Evolutionary conservation across 2,113 vertebrate species (phyloP).

Genomic region (Tapirus terrestris): DNA sequence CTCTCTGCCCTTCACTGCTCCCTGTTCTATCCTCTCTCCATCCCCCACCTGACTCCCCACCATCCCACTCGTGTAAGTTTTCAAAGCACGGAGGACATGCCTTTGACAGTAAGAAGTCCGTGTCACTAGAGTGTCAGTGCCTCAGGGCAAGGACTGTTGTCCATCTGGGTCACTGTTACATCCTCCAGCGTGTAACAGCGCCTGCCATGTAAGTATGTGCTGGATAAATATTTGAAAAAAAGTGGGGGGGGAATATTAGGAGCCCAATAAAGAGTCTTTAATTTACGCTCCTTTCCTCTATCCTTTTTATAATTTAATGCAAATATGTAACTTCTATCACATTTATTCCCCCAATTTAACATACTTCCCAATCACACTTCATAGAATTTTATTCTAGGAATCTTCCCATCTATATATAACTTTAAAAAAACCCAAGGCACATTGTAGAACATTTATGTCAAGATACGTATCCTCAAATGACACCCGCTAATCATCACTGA

Average conservation of each 20-base stretch:
- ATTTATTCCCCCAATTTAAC: background rate
- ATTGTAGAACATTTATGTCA: conserved; percentile 36
- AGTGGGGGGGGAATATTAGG: background rate
- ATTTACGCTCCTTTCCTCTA: background rate
- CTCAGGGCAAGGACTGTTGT: background rate
- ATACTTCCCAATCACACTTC: background rate
- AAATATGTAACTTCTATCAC: background rate
- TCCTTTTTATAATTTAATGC: background rate
- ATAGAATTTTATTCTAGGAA: conserved; percentile 23
- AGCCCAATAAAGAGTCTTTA: background rate
- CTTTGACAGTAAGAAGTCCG: background rate
- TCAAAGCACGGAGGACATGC: background rate
- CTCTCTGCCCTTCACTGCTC: background rate
- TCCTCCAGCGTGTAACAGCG: background rate
- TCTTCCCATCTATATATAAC: background rate
- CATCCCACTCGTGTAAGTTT: background rate
- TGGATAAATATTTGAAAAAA: background rate
- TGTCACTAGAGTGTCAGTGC: background rate
- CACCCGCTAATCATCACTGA: background rate
- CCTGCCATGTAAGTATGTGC: background rate
- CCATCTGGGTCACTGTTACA: background rate
- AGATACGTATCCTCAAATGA: background rate
- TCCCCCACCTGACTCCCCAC: background rate
- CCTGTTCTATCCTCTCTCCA: background rate
- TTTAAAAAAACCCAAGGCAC: background rate